Evolutionary conservation across 2,888 invertebrate genomes (phyloP), one percentile per base, ranked within the genome.

Genomic region (Octonoba sinensis): DNA sequence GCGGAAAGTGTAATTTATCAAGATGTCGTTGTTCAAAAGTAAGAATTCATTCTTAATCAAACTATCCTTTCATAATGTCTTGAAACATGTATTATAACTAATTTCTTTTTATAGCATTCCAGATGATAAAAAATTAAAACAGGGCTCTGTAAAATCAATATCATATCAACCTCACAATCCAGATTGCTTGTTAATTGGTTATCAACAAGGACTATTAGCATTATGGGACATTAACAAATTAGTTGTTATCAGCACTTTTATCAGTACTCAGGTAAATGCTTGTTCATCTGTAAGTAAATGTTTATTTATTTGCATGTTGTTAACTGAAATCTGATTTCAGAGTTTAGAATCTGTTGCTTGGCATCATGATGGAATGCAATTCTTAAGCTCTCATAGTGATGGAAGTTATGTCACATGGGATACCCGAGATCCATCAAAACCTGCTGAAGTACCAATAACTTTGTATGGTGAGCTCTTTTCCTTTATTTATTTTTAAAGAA

Each of bases 11-110:
- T 96, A 85, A 97, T 98, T 87, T 97, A 96, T 89, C 96, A 97
- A 89, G 97, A 98, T 89, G 94, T 96, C 85, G 96, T 98, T 85
- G 94, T 97, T 93, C 96, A 97, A 88, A 96, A 96, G 96, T 96
- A 89, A 92, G 93, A 91, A 49, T 8, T 36, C n/a, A 16, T 46
- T 46, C 20, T 20, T 57, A 57, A n/a, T 20, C 15, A 20, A 20
- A 57, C 12, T 22, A 20, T 4, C 0, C 20, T 20, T 18, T 54
- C 18, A 54, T 54, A 4, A 8, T 54, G 13, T 15, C 15, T 22
- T 8, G 60, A n/a, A 24, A 20, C 20, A 60, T 57, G 11, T 57
- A 57, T 57, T n/a, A 16, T 16, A 62, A 62, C 12, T 24, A 22
- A 2, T 36, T 62, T 57, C 2, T 22, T 57, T 18, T 22, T 4